Base-by-base conservation (phyloP, 2,113 vertebrate species). In the Pseudorectes ferrugineus region DNA sequence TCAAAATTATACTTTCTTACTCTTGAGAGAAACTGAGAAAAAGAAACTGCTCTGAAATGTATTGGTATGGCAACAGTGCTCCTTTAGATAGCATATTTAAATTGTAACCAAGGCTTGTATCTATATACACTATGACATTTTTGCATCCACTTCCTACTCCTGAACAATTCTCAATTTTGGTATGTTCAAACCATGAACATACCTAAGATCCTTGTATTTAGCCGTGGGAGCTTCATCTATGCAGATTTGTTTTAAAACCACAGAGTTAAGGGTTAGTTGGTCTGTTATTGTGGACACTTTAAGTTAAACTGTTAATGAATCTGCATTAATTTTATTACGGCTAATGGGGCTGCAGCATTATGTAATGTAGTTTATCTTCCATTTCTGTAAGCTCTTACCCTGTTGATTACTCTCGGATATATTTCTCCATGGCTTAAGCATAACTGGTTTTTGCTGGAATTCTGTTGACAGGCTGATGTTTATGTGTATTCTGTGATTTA, bases 391-490 rank as follows among this genome's bases (percentile, higher is more conserved):
- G 20, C 61, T 87, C 83, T 94, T 89, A 33, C 33, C 33, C 45
- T 72, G 5, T 92, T 89, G 73, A 85, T 89, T 85, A 52, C 49
- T 87, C 48, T 61, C 29, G 68, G 48, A 48, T 76, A 3, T 57
- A 23, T 75, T 95, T 91, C 38, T 93, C 21, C 7, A 2, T 51
- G 54, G n/a, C 7, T 79, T 68, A 72, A 63, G n/a, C 28, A 7
- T 63, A 81, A 61, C 61, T 73, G 84, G 9, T 68, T 91, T 92
- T 89, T 91, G n/a, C 70, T 85, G 70, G 42, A 61, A 65, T 92
- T 87, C 78, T 91, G 80, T 86, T 92, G 79, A 74, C 73, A 88
- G 16, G 57, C 49, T 88, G 82, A 65, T 93, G 46, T 87, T 95
- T 88, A n/a, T 71, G 19, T 70, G 35, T 72, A n/a, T 40, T 61